These are phyloP conservation scores for Actias luna DNA, from an alignment of 2,888 invertebrate species.

Conservation along the genomic window DNA sequence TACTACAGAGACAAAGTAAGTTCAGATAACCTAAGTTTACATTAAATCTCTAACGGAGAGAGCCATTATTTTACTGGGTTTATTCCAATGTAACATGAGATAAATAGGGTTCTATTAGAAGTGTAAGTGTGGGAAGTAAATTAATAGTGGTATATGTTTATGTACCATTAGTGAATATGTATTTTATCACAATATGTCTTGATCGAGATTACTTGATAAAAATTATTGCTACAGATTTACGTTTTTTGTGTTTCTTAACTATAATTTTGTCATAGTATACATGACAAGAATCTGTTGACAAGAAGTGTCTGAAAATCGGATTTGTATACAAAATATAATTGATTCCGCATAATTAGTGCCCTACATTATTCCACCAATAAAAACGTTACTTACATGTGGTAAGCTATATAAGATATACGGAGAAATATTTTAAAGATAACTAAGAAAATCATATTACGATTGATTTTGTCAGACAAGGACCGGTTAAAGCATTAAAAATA, in stretches of 20 bases:
- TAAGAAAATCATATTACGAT: not conserved
- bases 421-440: not conserved
- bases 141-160: slow-evolving; percentile 17
- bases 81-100: slow-evolving; percentile 25
- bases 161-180: slow-evolving; percentile 38
- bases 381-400: too few species aligned
- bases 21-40: not conserved
- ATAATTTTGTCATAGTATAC: too few species aligned
- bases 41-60: not conserved
- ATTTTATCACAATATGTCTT: slow-evolving; percentile 21
- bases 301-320: too few species aligned
- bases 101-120: slow-evolving; percentile 13
- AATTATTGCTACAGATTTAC: not conserved
- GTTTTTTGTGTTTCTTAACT: not conserved
- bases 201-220: not conserved
- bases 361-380: too few species aligned
- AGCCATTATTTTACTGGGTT: slow-evolving; percentile 21
- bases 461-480: not conserved
- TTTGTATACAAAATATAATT: too few species aligned
- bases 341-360: too few species aligned
- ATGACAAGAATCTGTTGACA: too few species aligned
- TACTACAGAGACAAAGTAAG: not conserved
- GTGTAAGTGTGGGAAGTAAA: slow-evolving; percentile 11
- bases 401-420: too few species aligned
- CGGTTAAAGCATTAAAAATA: not conserved